Evolutionary conservation across 1,140 invertebrate species (phyloP).

Genomic region (Phthorimaea operculella): DNA sequence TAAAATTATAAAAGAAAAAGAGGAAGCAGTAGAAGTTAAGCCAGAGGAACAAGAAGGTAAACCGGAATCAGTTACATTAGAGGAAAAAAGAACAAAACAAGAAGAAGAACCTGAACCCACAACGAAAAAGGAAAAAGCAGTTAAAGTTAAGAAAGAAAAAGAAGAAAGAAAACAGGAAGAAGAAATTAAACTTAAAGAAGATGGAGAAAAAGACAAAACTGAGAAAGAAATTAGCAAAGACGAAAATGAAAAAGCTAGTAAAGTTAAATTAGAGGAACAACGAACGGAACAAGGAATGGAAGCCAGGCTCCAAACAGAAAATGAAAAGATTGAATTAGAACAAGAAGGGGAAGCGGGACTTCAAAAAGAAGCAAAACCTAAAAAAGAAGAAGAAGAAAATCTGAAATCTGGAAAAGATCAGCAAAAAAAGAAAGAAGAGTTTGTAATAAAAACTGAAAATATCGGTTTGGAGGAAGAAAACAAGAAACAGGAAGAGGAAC

Average conservation of each 20-base stretch:
- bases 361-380: conserved; percentile 21
- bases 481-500: too few species aligned
- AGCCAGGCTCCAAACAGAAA: conserved; percentile 17
- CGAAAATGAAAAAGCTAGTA: conserved; percentile 12
- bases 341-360: conserved; percentile 8
- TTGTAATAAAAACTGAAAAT: too few species aligned
- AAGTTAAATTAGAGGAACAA: conserved; percentile 10
- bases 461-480: too few species aligned
- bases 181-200: conserved; percentile 16
- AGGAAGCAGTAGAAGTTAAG: conserved; percentile 14
- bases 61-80: conserved; percentile 14
- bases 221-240: conserved; percentile 19
- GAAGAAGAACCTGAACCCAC: conserved; percentile 16
- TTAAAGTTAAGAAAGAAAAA: conserved; percentile 18
- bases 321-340: conserved; percentile 14
- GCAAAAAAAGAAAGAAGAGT: conserved; percentile 17
- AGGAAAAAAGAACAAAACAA: conserved; percentile 17
- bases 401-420: conserved; percentile 22
- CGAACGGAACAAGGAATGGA: conserved; percentile 16
- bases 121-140: conserved; percentile 17
- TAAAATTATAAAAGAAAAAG: conserved; percentile 13
- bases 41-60: conserved; percentile 22
- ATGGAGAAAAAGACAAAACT: conserved; percentile 18
- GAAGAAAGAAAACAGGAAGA: conserved; percentile 21
- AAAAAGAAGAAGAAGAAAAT: conserved; percentile 22